A percentile compares a stretch with the other conserved stretches of the same genome.
Evolutionary conservation across 2,113 vertebrate genomes (phyloP).

Genomic region (Marmota flaviventris): DNA sequence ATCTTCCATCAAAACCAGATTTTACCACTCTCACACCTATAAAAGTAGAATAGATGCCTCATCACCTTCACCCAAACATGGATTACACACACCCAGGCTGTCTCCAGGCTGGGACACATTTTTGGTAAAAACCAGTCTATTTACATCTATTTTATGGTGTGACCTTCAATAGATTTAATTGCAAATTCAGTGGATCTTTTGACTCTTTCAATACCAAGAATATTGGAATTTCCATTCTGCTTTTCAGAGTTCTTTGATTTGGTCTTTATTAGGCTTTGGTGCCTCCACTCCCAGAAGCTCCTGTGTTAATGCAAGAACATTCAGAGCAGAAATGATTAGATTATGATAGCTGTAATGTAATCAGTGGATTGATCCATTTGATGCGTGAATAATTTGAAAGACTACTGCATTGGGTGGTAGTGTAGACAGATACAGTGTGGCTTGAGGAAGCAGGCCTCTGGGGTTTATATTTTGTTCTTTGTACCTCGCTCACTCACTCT

Average conservation of each 20-base stretch:
- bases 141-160: background rate
- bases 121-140: background rate
- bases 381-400: no score
- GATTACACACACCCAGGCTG: background rate
- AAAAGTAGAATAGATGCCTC: background rate
- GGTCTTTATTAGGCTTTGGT: background rate
- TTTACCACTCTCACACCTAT: background rate
- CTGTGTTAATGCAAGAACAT: no score
- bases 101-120: background rate
- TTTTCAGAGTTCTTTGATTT: background rate
- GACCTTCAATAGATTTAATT: background rate
- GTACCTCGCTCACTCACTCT: no score
- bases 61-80: background rate
- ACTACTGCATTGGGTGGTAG: no score
- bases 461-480: no score
- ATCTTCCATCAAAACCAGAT: background rate
- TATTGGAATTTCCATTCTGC: background rate
- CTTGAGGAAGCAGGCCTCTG: no score
- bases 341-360: no score
- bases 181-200: background rate
- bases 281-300: no score
- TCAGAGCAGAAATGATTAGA: no score
- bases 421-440: no score
- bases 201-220: background rate
- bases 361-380: no score